These are phyloP conservation scores for Potamilus streckersoni DNA, from an alignment of 1,140 invertebrate species.

Conservation along the genomic window DNA sequence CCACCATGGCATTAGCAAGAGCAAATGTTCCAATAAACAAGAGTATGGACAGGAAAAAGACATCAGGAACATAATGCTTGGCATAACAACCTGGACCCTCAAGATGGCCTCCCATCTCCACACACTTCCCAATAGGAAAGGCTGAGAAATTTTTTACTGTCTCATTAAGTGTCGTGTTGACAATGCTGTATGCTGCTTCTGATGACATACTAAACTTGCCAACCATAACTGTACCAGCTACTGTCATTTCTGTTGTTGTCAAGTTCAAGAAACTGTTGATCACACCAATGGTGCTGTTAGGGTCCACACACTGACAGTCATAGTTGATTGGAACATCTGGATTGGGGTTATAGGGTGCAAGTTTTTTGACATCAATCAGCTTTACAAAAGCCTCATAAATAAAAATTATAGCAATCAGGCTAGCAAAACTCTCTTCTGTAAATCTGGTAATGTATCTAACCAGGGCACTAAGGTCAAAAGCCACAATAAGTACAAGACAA, in stretches of 20 bases:
- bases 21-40: conserved; percentile 94
- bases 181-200: not conserved
- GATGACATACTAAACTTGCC: conserved; percentile 1
- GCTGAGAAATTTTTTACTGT: conserved; percentile 16
- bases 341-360: conserved; percentile 49
- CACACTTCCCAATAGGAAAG: conserved; percentile 38
- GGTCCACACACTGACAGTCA: conserved; percentile 51
- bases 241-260: not conserved
- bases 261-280: conserved; percentile 18
- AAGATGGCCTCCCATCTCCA: conserved; percentile 74
- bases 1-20: conserved; percentile 88
- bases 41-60: conserved; percentile 96
- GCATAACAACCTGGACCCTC: conserved; percentile 77
- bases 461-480: conserved; percentile 95
- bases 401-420: conserved; percentile 98
- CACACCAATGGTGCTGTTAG: conserved; percentile 17
- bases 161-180: conserved; percentile 10
- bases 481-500: conserved; percentile 90
- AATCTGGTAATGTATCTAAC: conserved; percentile 99
- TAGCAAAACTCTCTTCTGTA: conserved; percentile 99
- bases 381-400: conserved; percentile 92
- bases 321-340: conserved; percentile 40
- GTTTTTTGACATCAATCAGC: conserved; percentile 45
- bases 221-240: not conserved
- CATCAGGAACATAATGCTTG: conserved; percentile 71